Conservation (phyloP, 2,888 invertebrate genomes). For the Caprella mutica region DNA sequence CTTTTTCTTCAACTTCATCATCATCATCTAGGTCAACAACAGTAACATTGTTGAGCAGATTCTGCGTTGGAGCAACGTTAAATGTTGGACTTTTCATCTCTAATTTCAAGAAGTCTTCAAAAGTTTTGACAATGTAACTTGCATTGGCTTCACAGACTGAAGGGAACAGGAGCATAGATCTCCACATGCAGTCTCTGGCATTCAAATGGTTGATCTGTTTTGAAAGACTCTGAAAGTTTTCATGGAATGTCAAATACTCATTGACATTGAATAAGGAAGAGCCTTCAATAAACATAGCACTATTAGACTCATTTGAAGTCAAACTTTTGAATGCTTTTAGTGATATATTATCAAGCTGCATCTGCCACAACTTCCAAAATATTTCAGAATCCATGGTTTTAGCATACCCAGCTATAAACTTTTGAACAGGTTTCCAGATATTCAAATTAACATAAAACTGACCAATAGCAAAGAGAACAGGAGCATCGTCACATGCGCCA, state of each 20-base stretch:
- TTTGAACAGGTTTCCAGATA: neutral
- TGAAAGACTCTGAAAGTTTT: slow-evolving; percentile 12
- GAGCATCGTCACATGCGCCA: slow-evolving; percentile 19
- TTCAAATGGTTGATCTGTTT: slow-evolving; percentile 18
- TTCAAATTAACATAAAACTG: slow-evolving; percentile 29
- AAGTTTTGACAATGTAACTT: slow-evolving; percentile 63
- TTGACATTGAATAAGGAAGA: slow-evolving; percentile 1
- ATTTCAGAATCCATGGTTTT: too few relatives aligned
- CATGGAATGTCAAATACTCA: slow-evolving; percentile 11
- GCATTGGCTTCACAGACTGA: slow-evolving; percentile 68
- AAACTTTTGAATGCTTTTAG: too few relatives aligned
- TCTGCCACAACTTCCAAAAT: too few relatives aligned
- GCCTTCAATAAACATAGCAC: too few relatives aligned
- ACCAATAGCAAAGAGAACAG: slow-evolving; percentile 21
- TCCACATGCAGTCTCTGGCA: slow-evolving; percentile 27
- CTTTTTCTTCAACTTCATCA: neutral
- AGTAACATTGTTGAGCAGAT: neutral
- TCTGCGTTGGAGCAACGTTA: slow-evolving; percentile 28
- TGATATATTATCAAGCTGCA: too few relatives aligned
- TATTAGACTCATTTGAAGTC: too few relatives aligned
- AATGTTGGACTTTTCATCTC: slow-evolving; percentile 38
- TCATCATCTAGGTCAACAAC: neutral
- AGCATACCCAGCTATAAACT: too few relatives aligned
- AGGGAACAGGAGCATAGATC: slow-evolving; percentile 39
- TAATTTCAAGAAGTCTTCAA: slow-evolving; percentile 65